phyloP scores from a whole-genome alignment of 2,113 vertebrate species.

The Hippocampus zosterae region DNA sequence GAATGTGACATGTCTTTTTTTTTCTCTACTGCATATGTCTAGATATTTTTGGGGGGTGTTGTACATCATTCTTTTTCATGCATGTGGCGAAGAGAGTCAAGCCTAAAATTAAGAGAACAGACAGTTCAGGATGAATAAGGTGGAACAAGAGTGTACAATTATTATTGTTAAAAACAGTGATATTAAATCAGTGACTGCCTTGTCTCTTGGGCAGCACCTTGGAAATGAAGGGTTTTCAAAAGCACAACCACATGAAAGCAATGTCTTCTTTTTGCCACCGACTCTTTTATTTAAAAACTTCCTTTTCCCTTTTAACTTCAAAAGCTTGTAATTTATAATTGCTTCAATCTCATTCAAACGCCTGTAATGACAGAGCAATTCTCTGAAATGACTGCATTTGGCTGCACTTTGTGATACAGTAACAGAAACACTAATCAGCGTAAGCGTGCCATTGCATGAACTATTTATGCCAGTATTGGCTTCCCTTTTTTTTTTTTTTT shows the following conservation, averaged over 20 bases:
- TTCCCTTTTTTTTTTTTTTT: not conserved
- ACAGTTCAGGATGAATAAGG: not conserved
- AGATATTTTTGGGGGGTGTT: not conserved
- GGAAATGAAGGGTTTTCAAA: conserved; percentile 31
- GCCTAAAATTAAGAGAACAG: not conserved
- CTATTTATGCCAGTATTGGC: conserved; percentile 11
- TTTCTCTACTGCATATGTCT: not conserved
- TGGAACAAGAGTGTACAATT: conserved; percentile 7
- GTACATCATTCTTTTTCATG: not conserved
- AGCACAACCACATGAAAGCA: conserved; percentile 53
- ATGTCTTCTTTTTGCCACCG: conserved; percentile 30
- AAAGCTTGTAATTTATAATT: conserved; percentile 44
- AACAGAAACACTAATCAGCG: conserved; percentile 29
- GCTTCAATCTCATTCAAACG: conserved; percentile 48
- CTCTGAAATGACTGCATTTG: conserved; percentile 38
- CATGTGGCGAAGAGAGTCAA: not conserved
- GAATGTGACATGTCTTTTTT: no score
- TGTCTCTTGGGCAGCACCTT: conserved; percentile 11
- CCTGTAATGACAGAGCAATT: conserved; percentile 52
- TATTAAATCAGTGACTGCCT: conserved; percentile 20
- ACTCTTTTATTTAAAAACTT: conserved; percentile 32
- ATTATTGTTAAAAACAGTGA: conserved; percentile 14
- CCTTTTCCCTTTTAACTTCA: conserved; percentile 35
- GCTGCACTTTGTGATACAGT: conserved; percentile 53
- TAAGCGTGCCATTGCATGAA: conserved; percentile 24